Evolutionary conservation across 2,113 vertebrate species (phyloP).

Genomic region (Alaudala cheleensis): DNA sequence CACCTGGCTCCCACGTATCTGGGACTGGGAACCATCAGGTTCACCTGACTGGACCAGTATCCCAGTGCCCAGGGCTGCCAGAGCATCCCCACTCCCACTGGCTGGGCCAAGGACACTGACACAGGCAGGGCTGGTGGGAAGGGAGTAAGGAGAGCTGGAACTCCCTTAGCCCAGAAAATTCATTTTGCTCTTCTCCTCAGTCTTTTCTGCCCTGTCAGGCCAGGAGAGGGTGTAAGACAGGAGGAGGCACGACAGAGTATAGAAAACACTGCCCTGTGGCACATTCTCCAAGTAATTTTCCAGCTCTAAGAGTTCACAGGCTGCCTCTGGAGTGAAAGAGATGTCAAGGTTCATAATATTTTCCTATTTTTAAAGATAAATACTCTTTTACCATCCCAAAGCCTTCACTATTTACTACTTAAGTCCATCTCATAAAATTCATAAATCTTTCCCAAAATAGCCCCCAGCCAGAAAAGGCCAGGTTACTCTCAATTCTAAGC

Average conservation of each 20-base stretch:
- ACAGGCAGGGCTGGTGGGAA: not conserved
- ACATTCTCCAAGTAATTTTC: not conserved
- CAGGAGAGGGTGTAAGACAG: not conserved
- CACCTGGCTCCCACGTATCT: not conserved
- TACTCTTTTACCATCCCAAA: not conserved
- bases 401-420: not conserved
- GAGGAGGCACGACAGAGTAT: not conserved
- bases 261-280: not conserved
- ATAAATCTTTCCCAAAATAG: conserved; percentile 19
- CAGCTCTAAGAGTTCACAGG: not conserved
- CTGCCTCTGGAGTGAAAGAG: not conserved
- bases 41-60: not conserved
- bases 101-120: rapidly evolving
- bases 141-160: not conserved
- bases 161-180: not conserved
- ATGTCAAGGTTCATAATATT: not conserved
- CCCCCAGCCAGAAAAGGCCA: not conserved
- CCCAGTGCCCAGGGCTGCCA: not conserved
- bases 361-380: not conserved
- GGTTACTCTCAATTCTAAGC: conserved; percentile 25
- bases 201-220: not conserved
- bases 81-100: not conserved
- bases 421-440: not conserved
- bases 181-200: not conserved
- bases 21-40: not conserved